Conservation (phyloP, 1,140 invertebrate genomes). For the Dryas iulia region DNA sequence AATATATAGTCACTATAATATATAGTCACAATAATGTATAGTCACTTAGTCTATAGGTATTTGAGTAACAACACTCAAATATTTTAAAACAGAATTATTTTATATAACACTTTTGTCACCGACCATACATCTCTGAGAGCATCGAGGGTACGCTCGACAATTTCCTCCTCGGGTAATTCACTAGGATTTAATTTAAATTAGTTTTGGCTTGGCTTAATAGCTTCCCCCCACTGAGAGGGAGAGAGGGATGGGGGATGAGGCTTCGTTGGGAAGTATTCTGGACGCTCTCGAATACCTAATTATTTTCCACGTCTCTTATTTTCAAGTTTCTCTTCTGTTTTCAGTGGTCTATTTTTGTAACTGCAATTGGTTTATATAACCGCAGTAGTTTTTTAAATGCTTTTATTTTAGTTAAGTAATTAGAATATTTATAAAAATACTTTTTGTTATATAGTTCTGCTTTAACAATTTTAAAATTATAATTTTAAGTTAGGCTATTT, state of each 20-base stretch:
- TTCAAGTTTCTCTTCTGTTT: conserved; percentile 7
- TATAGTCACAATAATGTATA: too few relatives aligned
- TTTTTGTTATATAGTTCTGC: neutral
- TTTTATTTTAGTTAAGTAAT: neutral
- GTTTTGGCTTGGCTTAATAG: conserved; percentile 82
- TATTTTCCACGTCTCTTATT: conserved; percentile 33
- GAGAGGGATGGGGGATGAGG: conserved; percentile 37
- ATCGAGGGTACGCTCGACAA: conserved; percentile 76
- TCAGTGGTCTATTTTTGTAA: neutral
- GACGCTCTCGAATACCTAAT: conserved; percentile 37
- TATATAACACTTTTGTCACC: conserved; percentile 32
- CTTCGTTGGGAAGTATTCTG: conserved; percentile 53
- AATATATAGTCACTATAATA: too few relatives aligned
- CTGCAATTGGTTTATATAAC: neutral
- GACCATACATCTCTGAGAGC: conserved; percentile 60
- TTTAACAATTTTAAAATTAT: too few relatives aligned
- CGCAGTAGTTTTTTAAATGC: neutral
- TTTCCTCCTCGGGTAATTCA: conserved; percentile 81
- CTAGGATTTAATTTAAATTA: conserved; percentile 83
- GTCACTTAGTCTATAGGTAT: too few relatives aligned
- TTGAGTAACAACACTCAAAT: too few relatives aligned
- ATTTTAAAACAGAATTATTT: neutral
- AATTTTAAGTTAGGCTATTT: neutral
- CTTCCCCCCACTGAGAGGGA: conserved; percentile 57
- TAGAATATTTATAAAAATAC: neutral